Evolutionary conservation across 2,797 vertebrate species (phyloP).

Genomic region (Alcedo quadribrachys): DNA sequence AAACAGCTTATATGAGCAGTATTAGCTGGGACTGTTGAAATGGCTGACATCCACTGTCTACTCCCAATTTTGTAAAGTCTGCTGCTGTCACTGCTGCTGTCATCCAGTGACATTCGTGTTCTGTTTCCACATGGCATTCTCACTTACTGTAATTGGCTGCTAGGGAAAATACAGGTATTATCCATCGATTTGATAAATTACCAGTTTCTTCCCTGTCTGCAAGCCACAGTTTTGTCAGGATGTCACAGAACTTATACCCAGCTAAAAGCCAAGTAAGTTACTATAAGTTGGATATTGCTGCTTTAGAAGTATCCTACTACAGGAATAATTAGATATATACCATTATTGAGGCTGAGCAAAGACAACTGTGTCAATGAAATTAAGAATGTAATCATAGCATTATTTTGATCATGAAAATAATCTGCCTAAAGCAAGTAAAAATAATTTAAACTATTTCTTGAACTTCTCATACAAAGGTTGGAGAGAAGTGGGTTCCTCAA

Average conservation of each 20-base stretch:
- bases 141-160: conserved; percentile 34
- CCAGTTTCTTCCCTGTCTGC: conserved; percentile 15
- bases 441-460: not conserved
- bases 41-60: conserved; percentile 49
- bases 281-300: not conserved
- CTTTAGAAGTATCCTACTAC: not conserved
- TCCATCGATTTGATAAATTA: conserved; percentile 22
- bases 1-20: conserved; percentile 25
- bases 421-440: not conserved
- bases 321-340: not conserved
- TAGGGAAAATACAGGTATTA: conserved; percentile 51
- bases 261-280: not conserved
- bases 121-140: conserved; percentile 10
- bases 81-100: not conserved
- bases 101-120: not conserved
- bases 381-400: not conserved
- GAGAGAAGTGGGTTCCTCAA: not conserved
- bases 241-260: not conserved
- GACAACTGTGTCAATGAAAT: not conserved
- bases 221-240: not conserved
- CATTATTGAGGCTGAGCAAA: not conserved
- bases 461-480: not conserved
- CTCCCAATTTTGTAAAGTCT: conserved; percentile 27
- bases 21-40: conserved; percentile 29
- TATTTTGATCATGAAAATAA: not conserved